Percentiles rank a stretch among this genome's conserved stretches.
phyloP scores from a whole-genome alignment of 2,113 vertebrate species.

The Struthidea cinerea region DNA sequence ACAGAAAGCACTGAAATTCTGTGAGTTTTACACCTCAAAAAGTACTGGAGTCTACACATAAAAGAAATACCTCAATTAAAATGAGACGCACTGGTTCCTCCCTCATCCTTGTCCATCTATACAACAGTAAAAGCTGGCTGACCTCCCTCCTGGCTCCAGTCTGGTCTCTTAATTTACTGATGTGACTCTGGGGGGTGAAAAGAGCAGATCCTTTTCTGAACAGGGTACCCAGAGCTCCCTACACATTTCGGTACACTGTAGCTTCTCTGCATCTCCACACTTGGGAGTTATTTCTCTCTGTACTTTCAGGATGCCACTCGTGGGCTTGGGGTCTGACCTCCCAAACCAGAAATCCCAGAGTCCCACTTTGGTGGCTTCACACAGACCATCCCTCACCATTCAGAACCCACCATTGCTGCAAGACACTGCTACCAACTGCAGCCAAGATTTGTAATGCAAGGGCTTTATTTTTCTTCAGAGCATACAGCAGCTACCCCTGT shows the following conservation, averaged over 20 bases:
- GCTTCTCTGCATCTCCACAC: neutral
- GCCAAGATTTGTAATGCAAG: neutral
- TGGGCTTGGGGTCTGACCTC: neutral
- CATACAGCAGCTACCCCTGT: neutral
- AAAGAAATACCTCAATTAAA: neutral
- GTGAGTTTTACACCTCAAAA: neutral
- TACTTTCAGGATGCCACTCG: neutral
- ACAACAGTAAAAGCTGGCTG: neutral
- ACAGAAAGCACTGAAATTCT: neutral
- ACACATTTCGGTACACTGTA: fast-evolving
- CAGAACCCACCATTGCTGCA: neutral
- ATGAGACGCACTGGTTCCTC: neutral
- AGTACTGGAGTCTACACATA: neutral
- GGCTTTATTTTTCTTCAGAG: neutral
- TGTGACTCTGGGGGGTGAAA: neutral
- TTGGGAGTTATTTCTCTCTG: neutral
- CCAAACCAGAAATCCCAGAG: neutral
- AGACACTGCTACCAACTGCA: neutral
- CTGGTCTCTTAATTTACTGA: neutral
- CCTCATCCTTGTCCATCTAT: neutral
- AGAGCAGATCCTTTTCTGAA: neutral
- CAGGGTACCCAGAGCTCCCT: neutral
- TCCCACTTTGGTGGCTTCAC: neutral
- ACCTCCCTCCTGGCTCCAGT: neutral
- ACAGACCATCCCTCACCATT: neutral